phyloP scores from a whole-genome alignment of 2,888 invertebrate species.

The Drosophila aldrichi region DNA sequence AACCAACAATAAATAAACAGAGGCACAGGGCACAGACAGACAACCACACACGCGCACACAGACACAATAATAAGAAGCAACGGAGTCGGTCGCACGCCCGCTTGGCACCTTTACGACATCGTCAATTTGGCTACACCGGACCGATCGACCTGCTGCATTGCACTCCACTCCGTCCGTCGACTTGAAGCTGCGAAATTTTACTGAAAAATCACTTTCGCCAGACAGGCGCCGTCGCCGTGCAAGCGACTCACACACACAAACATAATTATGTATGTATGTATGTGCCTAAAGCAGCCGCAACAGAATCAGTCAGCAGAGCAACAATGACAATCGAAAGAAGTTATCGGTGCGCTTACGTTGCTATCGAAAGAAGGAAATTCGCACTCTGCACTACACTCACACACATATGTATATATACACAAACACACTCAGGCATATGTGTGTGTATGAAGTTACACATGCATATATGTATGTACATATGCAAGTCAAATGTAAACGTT shows the following conservation, averaged over 20 bases:
- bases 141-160: conserved; percentile 50
- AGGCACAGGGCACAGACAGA: conserved; percentile 16
- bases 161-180: conserved; percentile 47
- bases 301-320: conserved; percentile 52
- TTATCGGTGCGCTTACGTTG: conserved; percentile 57
- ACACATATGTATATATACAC: conserved; percentile 4
- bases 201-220: conserved; percentile 76
- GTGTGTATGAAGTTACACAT: conserved; percentile 6
- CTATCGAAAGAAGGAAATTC: conserved; percentile 61
- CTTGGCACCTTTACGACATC: conserved; percentile 69
- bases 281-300: conserved; percentile 57
- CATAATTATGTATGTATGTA: conserved; percentile 26
- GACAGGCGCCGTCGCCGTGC: conserved; percentile 67
- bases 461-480: conserved; percentile 6
- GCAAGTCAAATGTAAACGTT: conserved; percentile 18
- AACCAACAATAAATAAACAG: conserved; percentile 50
- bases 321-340: conserved; percentile 58
- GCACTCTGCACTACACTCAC: conserved; percentile 41
- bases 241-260: conserved; percentile 39
- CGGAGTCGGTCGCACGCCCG: conserved; percentile 65
- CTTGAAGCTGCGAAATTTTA: conserved; percentile 66
- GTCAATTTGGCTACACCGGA: conserved; percentile 53
- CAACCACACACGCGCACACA: conserved; percentile 21
- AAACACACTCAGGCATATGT: conserved; percentile 15
- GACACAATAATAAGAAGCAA: conserved; percentile 50